Evolutionary conservation across 2,888 invertebrate genomes (phyloP), one percentile per base, ranked within the genome.

Genomic region (Epsilonema sp.): DNA sequence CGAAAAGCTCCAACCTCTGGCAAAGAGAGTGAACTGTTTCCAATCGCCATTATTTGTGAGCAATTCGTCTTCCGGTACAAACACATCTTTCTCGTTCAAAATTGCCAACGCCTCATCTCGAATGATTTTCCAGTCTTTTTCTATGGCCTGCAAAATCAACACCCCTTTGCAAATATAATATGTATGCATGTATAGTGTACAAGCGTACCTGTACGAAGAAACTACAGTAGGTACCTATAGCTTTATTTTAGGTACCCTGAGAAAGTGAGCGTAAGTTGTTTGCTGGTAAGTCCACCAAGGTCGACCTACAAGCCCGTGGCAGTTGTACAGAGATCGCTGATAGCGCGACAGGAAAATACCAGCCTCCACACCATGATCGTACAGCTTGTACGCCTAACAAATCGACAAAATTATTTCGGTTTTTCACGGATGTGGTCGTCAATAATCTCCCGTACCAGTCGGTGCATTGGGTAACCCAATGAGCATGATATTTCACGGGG

Each of bases 301-400:
- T 46, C 74, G 72, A 11, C 76, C 78, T 52, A 74, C 76, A 37
- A 87, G 68, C 21, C 75, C 67, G 0, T 78, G 71, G 1, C 82
- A 79, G 65, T 87, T 87, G 66, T 86, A 85, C 1, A 85, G 69
- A 0, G 86, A 85, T 47, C 87, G 73, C 66, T 87, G 87, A 53
- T 77, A 74, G 45, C 75, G 74, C 0, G 84, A 85, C 21, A 78
- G 69, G 63, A 80, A 80, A 19, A 80, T 66, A 16, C 76, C 75
- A 49, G 73, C 68, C 25, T 66, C 60, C 1, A 76, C 79, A 2
- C 76, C 82, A 49, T 74, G 69, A 56, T 74, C 68, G 62, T 78
- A 79, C 8, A 77, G 58, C 26, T 60, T 55, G 8, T 62, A 55
- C 1, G 69, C 70, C 76, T 76, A 56, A 19, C 65, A 46, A 31